These are phyloP conservation scores for Danio jaintianensis DNA, from an alignment of 2,797 vertebrate genomes.

Conservation along the genomic window DNA sequence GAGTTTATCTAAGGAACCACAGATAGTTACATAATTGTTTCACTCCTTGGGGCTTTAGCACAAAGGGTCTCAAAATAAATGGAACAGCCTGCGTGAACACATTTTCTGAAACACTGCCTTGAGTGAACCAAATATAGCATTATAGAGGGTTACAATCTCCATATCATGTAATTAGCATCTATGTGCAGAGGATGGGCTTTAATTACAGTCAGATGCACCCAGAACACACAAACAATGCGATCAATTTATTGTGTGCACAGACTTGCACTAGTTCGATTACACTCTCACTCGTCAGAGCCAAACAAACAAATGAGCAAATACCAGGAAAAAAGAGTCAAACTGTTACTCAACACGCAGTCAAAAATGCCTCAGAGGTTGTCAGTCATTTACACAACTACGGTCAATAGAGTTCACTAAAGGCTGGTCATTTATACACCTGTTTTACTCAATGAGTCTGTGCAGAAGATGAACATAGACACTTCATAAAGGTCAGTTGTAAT, in stretches of 20 bases:
- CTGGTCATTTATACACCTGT: slow-evolving; percentile 22
- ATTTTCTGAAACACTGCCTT: slow-evolving; percentile 15
- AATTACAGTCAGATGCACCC: slow-evolving; percentile 25
- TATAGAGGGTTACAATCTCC: not conserved
- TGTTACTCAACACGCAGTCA: slow-evolving; percentile 46
- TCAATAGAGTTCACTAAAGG: slow-evolving; percentile 15
- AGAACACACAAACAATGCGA: slow-evolving; percentile 28
- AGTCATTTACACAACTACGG: slow-evolving; percentile 16
- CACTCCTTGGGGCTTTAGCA: slow-evolving; percentile 16
- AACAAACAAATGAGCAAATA: slow-evolving; percentile 40
- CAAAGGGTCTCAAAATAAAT: slow-evolving; percentile 30
- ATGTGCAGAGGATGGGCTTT: slow-evolving; percentile 3
- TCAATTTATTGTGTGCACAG: not conserved
- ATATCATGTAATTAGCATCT: slow-evolving; percentile 22
- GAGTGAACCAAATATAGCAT: slow-evolving; percentile 9
- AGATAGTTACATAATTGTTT: slow-evolving; percentile 47
- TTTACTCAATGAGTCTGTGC: not conserved
- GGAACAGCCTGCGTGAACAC: slow-evolving; percentile 23
- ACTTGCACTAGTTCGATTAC: slow-evolving; percentile 19
- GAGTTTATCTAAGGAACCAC: not conserved
- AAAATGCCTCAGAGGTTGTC: not conserved
- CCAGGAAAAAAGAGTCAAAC: slow-evolving; percentile 6
- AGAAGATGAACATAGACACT: not conserved
- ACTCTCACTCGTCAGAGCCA: slow-evolving; percentile 19
- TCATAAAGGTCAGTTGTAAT: not conserved